Percentiles rank a stretch among this genome's conserved stretches.
phyloP scores from a whole-genome alignment of 1,140 invertebrate species.

The Bombus pascuorum region DNA sequence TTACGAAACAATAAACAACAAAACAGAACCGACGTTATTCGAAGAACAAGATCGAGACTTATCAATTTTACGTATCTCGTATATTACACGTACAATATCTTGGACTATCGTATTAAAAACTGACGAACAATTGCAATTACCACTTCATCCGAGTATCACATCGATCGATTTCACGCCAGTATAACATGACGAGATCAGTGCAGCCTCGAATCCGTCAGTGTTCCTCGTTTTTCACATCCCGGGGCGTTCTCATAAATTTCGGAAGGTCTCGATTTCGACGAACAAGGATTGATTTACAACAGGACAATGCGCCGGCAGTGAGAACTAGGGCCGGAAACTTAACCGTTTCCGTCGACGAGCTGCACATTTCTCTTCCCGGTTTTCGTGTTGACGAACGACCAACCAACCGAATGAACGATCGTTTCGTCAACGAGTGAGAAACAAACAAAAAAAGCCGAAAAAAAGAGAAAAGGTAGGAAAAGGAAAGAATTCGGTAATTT shows the following conservation, averaged over 20 bases:
- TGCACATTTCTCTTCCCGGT: constrained; percentile 22
- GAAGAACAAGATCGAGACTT: too few relatives aligned
- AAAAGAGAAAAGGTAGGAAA: not conserved
- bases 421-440: constrained; percentile 13
- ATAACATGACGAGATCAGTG: too few relatives aligned
- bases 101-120: too few relatives aligned
- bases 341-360: constrained; percentile 56
- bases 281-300: constrained; percentile 59
- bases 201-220: not conserved
- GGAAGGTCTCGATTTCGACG: constrained; percentile 22
- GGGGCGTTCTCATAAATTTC: constrained; percentile 52
- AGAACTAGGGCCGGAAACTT: constrained; percentile 62
- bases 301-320: constrained; percentile 51
- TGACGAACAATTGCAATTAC: too few relatives aligned
- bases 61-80: too few relatives aligned
- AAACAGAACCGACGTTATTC: too few relatives aligned
- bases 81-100: too few relatives aligned
- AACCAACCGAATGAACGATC: constrained; percentile 11
- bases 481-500: constrained; percentile 48
- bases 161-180: too few relatives aligned
- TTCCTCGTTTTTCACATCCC: not conserved
- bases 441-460: constrained; percentile 1
- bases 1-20: too few relatives aligned
- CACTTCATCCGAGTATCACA: too few relatives aligned
- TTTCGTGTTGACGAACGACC: constrained; percentile 46